phyloP scores from a whole-genome alignment of 2,113 vertebrate genomes.

The Nicator chloris region DNA sequence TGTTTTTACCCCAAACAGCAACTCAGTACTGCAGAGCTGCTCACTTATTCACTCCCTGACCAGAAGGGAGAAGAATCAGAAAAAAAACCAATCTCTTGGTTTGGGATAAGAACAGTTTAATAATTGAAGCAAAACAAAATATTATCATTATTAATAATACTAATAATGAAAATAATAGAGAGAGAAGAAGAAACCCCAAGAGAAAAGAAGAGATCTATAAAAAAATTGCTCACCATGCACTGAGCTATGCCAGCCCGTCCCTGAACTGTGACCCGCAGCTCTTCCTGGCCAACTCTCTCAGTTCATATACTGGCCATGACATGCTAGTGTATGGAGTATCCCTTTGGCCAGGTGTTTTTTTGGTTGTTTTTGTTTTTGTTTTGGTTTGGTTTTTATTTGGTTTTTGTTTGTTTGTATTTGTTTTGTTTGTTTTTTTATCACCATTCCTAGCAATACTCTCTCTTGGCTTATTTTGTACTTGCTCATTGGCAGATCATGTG shows the following conservation, averaged over 20 bases:
- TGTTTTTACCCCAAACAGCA: background rate
- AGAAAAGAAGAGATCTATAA: background rate
- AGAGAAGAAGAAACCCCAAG: background rate
- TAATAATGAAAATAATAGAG: background rate
- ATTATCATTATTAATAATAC: background rate
- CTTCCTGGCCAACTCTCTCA: background rate
- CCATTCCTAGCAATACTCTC: background rate
- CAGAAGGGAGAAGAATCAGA: background rate
- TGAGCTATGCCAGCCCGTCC: background rate
- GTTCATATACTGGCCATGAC: background rate
- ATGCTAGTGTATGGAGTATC: background rate
- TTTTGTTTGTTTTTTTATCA: background rate
- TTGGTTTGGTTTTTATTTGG: too few relatives aligned
- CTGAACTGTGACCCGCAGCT: background rate
- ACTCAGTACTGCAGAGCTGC: background rate
- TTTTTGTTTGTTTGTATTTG: too few relatives aligned
- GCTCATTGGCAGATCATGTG: background rate
- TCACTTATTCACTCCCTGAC: background rate
- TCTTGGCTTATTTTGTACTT: background rate
- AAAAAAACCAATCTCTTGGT: background rate
- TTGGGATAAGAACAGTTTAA: background rate
- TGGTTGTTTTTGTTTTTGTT: background rate
- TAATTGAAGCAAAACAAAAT: background rate
- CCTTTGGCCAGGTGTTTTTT: background rate
- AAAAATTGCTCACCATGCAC: background rate